phyloP scores from a whole-genome alignment of 2,888 invertebrate genomes.

The Pyrgus malvae region DNA sequence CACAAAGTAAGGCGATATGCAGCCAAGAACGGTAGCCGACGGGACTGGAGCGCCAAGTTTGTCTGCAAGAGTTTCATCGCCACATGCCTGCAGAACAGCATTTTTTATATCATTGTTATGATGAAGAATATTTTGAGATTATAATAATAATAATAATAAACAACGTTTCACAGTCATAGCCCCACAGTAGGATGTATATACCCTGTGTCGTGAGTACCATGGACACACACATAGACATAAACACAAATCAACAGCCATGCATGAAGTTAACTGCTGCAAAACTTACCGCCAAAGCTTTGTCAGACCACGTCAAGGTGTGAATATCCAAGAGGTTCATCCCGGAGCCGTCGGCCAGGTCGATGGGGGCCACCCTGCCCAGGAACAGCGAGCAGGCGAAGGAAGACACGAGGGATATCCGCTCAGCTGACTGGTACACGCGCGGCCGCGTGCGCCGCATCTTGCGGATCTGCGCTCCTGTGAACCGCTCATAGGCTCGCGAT shows the following conservation, averaged over 20 bases:
- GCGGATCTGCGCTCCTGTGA: conserved; percentile 96
- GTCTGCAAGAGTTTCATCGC: conserved; percentile 83
- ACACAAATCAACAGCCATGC: no score
- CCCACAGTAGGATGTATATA: no score
- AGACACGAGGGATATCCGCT: conserved; percentile 95
- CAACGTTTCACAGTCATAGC: no score
- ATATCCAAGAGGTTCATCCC: conserved; percentile 98
- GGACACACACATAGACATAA: no score
- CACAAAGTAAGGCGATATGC: conserved; percentile 90
- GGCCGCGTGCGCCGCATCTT: conserved; percentile 89
- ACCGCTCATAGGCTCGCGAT: conserved; percentile 93
- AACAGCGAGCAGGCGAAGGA: conserved; percentile 95
- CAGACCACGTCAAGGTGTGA: conserved; percentile 88
- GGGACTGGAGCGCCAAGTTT: conserved; percentile 90
- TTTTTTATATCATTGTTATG: not conserved
- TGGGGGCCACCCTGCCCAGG: conserved; percentile 92
- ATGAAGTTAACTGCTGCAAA: not conserved
- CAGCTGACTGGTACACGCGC: conserved; percentile 80
- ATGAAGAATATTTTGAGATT: no score
- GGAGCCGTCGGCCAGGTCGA: conserved; percentile 95
- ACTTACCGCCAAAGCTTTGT: conserved; percentile 85
- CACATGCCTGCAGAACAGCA: conserved; percentile 84
- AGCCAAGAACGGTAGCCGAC: conserved; percentile 86
- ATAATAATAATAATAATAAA: no score
- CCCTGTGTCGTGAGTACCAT: no score